Conservation (phyloP, 2,888 invertebrate species). For the Torymus tubicola region DNA sequence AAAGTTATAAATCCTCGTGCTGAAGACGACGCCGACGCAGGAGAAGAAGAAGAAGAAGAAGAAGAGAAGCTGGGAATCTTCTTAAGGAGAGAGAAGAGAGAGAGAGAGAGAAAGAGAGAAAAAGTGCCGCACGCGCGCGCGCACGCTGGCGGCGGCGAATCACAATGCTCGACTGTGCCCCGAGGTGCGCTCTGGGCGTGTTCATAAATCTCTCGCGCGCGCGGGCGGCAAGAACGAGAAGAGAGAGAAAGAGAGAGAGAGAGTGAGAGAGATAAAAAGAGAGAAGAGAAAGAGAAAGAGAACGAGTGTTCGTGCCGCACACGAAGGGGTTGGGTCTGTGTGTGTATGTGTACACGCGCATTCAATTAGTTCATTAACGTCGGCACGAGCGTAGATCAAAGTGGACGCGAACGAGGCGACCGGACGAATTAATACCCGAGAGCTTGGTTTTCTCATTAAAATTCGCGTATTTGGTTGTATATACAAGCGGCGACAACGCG, state of each 20-base stretch:
- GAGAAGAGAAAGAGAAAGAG: background rate
- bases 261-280: conserved; percentile 5
- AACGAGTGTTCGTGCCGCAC: background rate
- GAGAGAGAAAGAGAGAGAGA: conserved; percentile 37
- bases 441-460: conserved; percentile 21
- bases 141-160: conserved; percentile 53
- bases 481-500: no score
- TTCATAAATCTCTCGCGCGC: conserved; percentile 64
- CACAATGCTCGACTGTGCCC: conserved; percentile 58
- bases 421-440: conserved; percentile 26
- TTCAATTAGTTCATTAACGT: conserved; percentile 69
- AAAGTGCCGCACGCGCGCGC: conserved; percentile 32
- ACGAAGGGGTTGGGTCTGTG: background rate
- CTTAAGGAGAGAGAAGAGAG: background rate
- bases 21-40: background rate
- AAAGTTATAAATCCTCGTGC: conserved; percentile 42
- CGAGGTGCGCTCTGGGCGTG: conserved; percentile 59
- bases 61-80: conserved; percentile 4
- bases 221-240: conserved; percentile 44
- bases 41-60: background rate
- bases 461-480: conserved; percentile 20
- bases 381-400: conserved; percentile 60
- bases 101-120: conserved; percentile 1
- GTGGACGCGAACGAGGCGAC: conserved; percentile 15
- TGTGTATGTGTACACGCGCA: conserved; percentile 19